Evolutionary conservation across 2,888 invertebrate genomes (phyloP), one percentile per base, ranked within the genome.

Genomic region (Tillus elongatus): DNA sequence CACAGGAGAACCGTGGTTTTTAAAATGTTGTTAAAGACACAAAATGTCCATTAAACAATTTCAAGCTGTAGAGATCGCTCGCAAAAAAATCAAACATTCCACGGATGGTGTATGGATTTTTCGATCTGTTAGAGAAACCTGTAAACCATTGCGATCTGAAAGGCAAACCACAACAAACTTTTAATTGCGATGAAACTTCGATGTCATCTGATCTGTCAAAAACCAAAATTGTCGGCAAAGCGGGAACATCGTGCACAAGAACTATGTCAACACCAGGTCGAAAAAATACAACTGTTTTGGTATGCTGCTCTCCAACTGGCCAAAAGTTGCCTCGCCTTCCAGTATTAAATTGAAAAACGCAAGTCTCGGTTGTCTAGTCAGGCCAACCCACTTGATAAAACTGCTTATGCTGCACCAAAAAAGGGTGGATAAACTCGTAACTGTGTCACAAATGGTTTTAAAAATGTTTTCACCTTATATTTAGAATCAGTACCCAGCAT

Each of bases 201-300:
- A 30, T 36, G 11, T 36, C 33, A n/a, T 9, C 9, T 26, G 39
- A 41, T 30, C 40, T 38, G 12, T 33, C 15, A 12, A 36, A 42
- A 30, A 40, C 37, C 12, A 42, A 39, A 33, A 31, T 42, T 33
- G 39, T 44, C 10, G 37, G 37, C 4, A 15, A 15, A 16, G 39
- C 14, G 13, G 37, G 33, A 24, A 13, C 30, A 39, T 19, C 12
- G 14, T 29, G 35, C 30, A 30, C 19, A 15, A 34, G 35, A 35
- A 33, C 26, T 13, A 39, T 19, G 30, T 29, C 27, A 13, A 31
- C 24, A 13, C 16, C 16, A 6, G 35, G 40, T 14, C 30, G 37
- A 28, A 34, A 40, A 31, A 42, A 38, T 27, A 40, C 34, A 8
- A 34, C 41, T 10, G 31, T 44, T 11, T 33, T 41, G 24, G 33